Evolutionary conservation across 2,113 vertebrate species (phyloP).

Genomic region (Lophius piscatorius): DNA sequence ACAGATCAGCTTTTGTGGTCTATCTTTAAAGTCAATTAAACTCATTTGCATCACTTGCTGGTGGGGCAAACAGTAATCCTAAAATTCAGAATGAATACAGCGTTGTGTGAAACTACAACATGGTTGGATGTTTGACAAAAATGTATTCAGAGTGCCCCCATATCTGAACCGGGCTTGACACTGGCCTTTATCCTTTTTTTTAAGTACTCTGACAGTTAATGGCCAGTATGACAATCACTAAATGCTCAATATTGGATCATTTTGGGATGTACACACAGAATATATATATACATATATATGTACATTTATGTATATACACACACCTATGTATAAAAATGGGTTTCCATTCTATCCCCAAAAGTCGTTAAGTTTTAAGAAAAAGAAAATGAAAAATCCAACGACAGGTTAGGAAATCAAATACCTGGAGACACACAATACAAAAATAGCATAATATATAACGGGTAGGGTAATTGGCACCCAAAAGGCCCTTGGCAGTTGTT

Average conservation of each 20-base stretch:
- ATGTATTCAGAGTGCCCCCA: constrained; percentile 24
- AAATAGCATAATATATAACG: constrained; percentile 66
- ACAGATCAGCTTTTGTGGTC: constrained; percentile 23
- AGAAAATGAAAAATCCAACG: constrained; percentile 7
- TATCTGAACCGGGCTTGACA: constrained; percentile 26
- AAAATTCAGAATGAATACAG: constrained; percentile 22
- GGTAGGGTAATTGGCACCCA: constrained; percentile 51
- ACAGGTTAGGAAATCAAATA: constrained; percentile 57
- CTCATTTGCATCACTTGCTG: constrained; percentile 34
- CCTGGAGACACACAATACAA: constrained; percentile 71
- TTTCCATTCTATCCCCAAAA: constrained; percentile 32
- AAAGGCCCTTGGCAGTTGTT: constrained; percentile 73
- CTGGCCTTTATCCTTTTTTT: constrained; percentile 5
- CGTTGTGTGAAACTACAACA: constrained; percentile 7
- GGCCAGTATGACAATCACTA: constrained; percentile 64
- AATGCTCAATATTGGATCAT: constrained; percentile 48
- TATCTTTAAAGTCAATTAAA: constrained; percentile 35
- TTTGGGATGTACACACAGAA: constrained; percentile 56
- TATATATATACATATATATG: constrained; percentile 47
- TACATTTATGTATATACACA: constrained; percentile 56
- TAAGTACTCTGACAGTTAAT: constrained; percentile 52
- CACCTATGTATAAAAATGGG: constrained; percentile 55
- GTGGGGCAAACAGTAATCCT: background rate
- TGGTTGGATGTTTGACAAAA: constrained; percentile 20
- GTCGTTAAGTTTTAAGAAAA: constrained; percentile 22